A percentile compares a stretch with the other conserved stretches of the same genome.
phyloP scores from a whole-genome alignment of 2,113 vertebrate species.

The Tupaia tana region DNA sequence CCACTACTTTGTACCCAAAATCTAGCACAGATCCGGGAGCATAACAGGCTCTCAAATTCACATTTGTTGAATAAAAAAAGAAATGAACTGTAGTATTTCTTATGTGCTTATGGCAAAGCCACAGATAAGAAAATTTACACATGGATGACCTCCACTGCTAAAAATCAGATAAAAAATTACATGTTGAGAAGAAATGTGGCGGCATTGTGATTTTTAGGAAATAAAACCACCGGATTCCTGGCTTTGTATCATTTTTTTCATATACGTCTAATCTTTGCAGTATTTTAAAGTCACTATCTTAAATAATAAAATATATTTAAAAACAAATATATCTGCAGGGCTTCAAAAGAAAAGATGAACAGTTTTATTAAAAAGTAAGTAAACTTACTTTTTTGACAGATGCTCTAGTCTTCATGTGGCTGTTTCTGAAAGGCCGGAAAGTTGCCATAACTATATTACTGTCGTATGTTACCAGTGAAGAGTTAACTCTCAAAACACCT shows the following conservation, averaged over 20 bases:
- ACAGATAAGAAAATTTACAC: neutral
- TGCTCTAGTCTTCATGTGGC: constrained; percentile 87
- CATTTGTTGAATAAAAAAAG: neutral
- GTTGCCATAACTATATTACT: constrained; percentile 89
- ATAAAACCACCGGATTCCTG: neutral
- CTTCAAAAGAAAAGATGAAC: neutral
- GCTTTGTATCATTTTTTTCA: constrained; percentile 17
- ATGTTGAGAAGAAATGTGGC: constrained; percentile 9
- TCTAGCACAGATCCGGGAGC: neutral
- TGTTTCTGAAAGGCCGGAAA: constrained; percentile 87
- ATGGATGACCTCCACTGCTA: neutral
- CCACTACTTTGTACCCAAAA: neutral
- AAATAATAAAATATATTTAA: constrained; percentile 38
- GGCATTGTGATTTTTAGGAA: neutral
- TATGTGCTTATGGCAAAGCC: neutral
- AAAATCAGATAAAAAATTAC: neutral
- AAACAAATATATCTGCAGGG: neutral
- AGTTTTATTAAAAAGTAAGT: constrained; percentile 28
- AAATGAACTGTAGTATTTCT: constrained; percentile 1
- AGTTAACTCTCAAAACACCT: constrained; percentile 78
- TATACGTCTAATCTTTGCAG: neutral
- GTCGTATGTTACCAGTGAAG: constrained; percentile 4
- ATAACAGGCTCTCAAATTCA: neutral
- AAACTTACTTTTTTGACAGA: constrained; percentile 90
- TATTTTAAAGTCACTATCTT: constrained; percentile 22